Conservation (phyloP, 2,888 invertebrate genomes). For the Amiota minor region DNA sequence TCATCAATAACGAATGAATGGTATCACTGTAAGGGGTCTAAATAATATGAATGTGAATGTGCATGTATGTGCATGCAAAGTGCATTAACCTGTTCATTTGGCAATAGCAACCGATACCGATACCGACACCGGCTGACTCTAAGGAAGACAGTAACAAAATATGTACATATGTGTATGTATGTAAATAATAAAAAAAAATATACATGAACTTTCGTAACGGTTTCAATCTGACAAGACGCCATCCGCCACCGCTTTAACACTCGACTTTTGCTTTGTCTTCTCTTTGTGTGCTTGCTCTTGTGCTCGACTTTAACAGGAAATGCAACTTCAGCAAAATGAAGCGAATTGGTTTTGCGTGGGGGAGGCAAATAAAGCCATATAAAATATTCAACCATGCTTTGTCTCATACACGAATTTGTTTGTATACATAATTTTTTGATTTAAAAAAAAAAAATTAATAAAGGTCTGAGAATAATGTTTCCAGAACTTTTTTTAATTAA, state of each 20-base stretch:
- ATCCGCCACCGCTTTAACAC: slow-evolving; percentile 22
- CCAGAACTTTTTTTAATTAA: too few species aligned
- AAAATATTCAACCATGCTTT: too few species aligned
- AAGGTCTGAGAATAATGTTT: too few species aligned
- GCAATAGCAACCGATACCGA: slow-evolving; percentile 10
- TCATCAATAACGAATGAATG: slow-evolving; percentile 40
- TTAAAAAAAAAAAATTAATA: too few species aligned
- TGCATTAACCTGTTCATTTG: slow-evolving; percentile 59
- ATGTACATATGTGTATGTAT: too few species aligned
- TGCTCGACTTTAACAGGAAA: slow-evolving; percentile 16
- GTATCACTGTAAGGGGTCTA: neutral
- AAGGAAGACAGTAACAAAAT: too few species aligned
- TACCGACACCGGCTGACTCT: too few species aligned
- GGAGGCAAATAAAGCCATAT: neutral
- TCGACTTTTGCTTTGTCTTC: slow-evolving; percentile 31
- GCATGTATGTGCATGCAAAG: slow-evolving; percentile 53
- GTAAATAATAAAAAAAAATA: neutral
- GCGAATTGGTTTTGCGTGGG: neutral
- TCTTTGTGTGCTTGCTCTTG: slow-evolving; percentile 39
- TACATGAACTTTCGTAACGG: slow-evolving; percentile 6
- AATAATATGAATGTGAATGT: slow-evolving; percentile 17
- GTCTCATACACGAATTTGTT: neutral
- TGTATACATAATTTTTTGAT: neutral
- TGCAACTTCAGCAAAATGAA: neutral
- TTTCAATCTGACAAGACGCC: slow-evolving; percentile 28